Conservation (phyloP, 2,113 vertebrate species). For the Neopipo cinnamomea region DNA sequence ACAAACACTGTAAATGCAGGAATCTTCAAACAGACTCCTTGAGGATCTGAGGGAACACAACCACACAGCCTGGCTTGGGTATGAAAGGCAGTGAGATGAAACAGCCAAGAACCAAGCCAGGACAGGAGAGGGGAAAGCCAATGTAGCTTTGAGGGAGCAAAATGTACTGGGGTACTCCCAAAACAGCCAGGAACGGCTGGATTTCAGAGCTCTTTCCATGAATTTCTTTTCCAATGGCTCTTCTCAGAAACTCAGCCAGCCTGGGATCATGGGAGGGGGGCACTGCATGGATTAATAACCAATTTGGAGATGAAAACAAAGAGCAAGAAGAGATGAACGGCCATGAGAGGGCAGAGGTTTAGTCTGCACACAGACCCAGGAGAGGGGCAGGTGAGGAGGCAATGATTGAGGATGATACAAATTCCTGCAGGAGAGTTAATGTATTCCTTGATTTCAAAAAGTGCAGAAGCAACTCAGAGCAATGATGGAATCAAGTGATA, state of each 20-base stretch:
- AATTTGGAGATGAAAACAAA: neutral
- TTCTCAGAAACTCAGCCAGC: neutral
- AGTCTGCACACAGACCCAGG: neutral
- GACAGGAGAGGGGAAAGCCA: accelerated
- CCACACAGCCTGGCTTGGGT: neutral
- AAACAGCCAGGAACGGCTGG: neutral
- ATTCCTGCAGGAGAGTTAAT: neutral
- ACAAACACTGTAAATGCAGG: neutral
- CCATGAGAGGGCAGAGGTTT: neutral
- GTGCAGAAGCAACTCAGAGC: neutral
- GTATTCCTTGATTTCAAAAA: neutral
- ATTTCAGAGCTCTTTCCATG: neutral
- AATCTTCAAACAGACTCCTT: neutral
- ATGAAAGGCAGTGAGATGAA: neutral
- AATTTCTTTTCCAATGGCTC: neutral
- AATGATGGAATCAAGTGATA: neutral
- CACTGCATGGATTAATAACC: neutral
- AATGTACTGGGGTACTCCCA: neutral
- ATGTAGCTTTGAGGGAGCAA: neutral
- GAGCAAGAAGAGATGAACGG: neutral
- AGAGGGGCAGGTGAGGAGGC: neutral
- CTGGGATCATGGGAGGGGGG: neutral
- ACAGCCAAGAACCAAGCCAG: neutral
- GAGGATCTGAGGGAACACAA: neutral
- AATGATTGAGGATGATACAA: neutral